Base-by-base conservation (phyloP, 1,140 invertebrate genomes). In the Caenorhabditis briggsae region DNA sequence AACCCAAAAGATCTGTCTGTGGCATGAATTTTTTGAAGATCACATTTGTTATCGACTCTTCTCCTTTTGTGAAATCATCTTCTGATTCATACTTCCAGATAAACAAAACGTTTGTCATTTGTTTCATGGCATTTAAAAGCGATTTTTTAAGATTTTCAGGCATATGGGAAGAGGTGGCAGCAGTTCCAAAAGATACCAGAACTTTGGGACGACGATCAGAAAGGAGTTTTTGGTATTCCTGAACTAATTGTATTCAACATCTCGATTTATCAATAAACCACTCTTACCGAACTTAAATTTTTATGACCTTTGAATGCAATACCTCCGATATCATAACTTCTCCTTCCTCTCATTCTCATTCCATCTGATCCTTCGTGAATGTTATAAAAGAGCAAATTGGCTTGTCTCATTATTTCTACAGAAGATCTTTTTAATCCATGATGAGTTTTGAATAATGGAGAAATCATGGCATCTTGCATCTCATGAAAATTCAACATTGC, bases 61-160 rank as follows among this genome's bases (percentile, higher is more conserved):
- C 41, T 16, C 7, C 5, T 64, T 46, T 48, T 9, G 74, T 56
- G 41, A 70, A 70, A n/a, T 86, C 74, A 64, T 87, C 86, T 53
- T 87, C 55, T 14, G 18, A 20, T 56, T 88, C 87, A 65, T 85
- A 88, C 43, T 88, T 88, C 87, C 87, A 88, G 25, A 88, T 86
- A 53, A 88, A 85, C 6, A 64, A 82, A 53, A 82, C 53, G 65
- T 88, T 41, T 7, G 12, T 33, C 64, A 88, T 82, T 82, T 82
- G 43, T 82, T 61, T 59, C 43, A 82, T 78, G 16, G 70, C 85
- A 16, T 56, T 82, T 14, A 88, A 5, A 43, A 88, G 23, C 12
- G 86, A 61, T 16, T 41, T 55, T 55, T 87, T 87, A 0, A 82
- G 41, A 18, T 59, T 48, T 46, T 43, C 6, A 50, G 87, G 87